Base-by-base conservation (phyloP, 2,113 vertebrate species). In the Cheilinus undulatus region DNA sequence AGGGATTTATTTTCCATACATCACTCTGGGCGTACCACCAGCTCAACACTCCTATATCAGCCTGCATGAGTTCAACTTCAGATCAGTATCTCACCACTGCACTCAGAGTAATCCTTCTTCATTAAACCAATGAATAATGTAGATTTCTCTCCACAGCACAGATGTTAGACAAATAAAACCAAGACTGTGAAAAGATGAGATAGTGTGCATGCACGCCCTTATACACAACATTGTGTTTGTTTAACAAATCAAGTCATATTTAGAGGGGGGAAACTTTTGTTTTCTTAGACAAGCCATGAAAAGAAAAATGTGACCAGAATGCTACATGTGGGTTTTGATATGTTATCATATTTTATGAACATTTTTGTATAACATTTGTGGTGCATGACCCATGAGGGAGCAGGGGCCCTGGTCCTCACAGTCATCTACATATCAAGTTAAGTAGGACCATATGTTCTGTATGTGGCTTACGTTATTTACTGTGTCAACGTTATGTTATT, bases 361-460 rank as follows among this genome's bases (percentile, higher is more conserved):
- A 14, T n/a, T 53, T 68, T 56, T 20, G 0, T 2, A 26, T 23
- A 32, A 3, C 24, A 38, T 24, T 36, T 36, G 19, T 32, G 4
- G 27, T 60, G 28, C 7, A 22, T 26, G 50, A 53, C 28, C 59
- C 27, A 26, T n/a, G 17, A 1, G 24, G 62, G 57, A 67, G 15
- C 30, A 8, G n/a, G 68, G 42, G 32, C 22, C 52, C 32, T 1
- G 1, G 2, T 23, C 50, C 26, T 0, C 0, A 7, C 20, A 9
- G 4, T 3, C 10, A 7, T n/a, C 59, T 7, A 0, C 15, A 26
- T 6, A 23, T 11, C 42, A 7, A 32, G 3, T 46, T 78, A 75
- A 86, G 23, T 34, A 59, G 64, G 51, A 78, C 74, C 77, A 73
- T 20, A 69, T 85, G 73, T 61, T 1, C 59, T 19, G 19, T 15